Evolutionary conservation across 1,140 invertebrate species (phyloP).

Genomic region (Diuraphis noxia): DNA sequence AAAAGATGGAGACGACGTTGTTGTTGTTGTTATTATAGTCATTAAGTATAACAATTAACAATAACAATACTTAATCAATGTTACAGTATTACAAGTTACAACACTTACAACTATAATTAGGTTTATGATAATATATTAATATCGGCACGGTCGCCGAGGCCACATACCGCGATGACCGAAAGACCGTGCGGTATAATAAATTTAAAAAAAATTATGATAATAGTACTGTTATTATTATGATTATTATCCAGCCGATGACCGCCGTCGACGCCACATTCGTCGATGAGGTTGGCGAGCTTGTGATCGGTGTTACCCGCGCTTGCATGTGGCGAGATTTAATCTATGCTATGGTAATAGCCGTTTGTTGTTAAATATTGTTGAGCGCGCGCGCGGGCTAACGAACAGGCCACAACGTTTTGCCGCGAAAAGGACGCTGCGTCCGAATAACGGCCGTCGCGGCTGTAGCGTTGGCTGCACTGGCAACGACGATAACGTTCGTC

Average conservation of each 20-base stretch:
- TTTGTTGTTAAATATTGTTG: neutral
- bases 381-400: neutral
- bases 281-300: neutral
- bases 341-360: neutral
- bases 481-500: neutral
- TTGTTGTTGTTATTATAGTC: no score
- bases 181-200: neutral
- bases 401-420: neutral
- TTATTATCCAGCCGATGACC: neutral
- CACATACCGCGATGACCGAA: no score
- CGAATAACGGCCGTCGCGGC: neutral
- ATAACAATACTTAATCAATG: no score
- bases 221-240: neutral
- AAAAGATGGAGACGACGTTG: no score
- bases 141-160: no score
- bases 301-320: neutral
- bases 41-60: no score
- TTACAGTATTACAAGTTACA: no score
- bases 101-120: no score
- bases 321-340: neutral
- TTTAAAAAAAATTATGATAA: neutral
- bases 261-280: no score
- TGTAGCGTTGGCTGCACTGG: neutral
- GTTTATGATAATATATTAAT: no score
- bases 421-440: neutral